phyloP scores from a whole-genome alignment of 2,888 invertebrate species.

The Sinhomidia bicolor region DNA sequence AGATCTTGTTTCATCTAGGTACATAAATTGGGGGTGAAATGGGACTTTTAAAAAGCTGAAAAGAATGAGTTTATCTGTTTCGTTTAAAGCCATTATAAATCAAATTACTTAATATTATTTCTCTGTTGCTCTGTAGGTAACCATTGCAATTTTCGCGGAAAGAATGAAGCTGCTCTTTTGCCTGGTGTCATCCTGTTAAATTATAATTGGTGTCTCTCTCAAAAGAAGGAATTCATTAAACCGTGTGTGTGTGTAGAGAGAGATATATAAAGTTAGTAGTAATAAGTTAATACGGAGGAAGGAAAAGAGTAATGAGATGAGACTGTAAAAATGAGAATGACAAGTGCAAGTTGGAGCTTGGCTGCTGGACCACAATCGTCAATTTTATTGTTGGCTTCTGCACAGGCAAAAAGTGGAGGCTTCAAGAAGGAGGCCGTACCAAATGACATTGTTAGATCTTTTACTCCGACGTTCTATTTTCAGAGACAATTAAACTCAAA shows the following conservation, averaged over 20 bases:
- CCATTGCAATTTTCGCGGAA: neutral
- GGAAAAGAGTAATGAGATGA: neutral
- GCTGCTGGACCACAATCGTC: conserved; percentile 22
- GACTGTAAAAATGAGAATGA: conserved; percentile 65
- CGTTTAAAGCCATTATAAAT: too few species aligned
- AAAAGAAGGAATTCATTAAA: conserved; percentile 20
- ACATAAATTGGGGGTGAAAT: too few species aligned
- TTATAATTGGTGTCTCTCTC: conserved; percentile 31
- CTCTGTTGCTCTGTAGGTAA: conserved; percentile 4
- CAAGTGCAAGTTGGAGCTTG: conserved; percentile 59
- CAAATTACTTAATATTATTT: too few species aligned
- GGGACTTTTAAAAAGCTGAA: too few species aligned
- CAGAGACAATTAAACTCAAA: conserved; percentile 66
- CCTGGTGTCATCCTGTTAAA: conserved; percentile 27
- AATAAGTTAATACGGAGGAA: neutral
- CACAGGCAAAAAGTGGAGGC: neutral
- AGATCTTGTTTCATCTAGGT: too few species aligned
- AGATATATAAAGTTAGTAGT: neutral
- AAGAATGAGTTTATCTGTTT: too few species aligned
- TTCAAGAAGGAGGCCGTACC: conserved; percentile 42
- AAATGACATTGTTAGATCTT: conserved; percentile 55
- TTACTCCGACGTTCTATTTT: conserved; percentile 37
- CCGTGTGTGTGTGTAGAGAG: too few species aligned
- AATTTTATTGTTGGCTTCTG: neutral
- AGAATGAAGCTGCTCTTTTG: neutral